Percentiles rank a stretch among this genome's conserved stretches.
These are phyloP conservation scores for Plusia festucae DNA, from an alignment of 2,888 invertebrate species.

Conservation along the genomic window DNA sequence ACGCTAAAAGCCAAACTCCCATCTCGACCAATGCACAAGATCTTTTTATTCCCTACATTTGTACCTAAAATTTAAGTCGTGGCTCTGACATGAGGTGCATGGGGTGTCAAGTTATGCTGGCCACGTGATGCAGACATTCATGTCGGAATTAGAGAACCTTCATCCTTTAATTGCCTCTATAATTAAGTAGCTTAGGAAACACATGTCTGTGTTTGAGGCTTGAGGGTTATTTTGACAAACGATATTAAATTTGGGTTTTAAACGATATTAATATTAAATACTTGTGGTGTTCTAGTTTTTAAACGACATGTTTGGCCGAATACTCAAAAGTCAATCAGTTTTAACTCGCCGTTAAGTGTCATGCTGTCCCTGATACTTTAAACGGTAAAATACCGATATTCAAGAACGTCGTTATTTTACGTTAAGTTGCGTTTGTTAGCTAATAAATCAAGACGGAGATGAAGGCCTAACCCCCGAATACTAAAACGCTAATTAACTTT, in stretches of 20 bases:
- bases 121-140: slow-evolving; percentile 55
- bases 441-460: too few species aligned
- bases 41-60: not conserved
- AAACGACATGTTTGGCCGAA: too few species aligned
- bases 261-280: slow-evolving; percentile 8
- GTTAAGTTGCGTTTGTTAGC: too few species aligned
- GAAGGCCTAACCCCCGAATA: too few species aligned
- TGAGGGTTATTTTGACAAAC: slow-evolving; percentile 25
- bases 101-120: slow-evolving; percentile 42
- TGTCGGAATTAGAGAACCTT: slow-evolving; percentile 64
- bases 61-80: not conserved
- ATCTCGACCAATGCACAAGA: slow-evolving; percentile 19
- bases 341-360: too few species aligned
- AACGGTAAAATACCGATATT: too few species aligned
- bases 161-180: slow-evolving; percentile 74
- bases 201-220: slow-evolving; percentile 52
- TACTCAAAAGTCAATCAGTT: too few species aligned
- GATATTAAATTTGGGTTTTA: slow-evolving; percentile 20
- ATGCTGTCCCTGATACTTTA: too few species aligned
- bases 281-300: not conserved
- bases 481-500: too few species aligned
- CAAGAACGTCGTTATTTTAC: too few species aligned
- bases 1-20: slow-evolving; percentile 27
- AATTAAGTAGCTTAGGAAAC: slow-evolving; percentile 74
- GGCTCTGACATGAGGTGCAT: slow-evolving; percentile 13